Evolutionary conservation across 2,113 vertebrate genomes (phyloP).

Genomic region (Lanius collurio): DNA sequence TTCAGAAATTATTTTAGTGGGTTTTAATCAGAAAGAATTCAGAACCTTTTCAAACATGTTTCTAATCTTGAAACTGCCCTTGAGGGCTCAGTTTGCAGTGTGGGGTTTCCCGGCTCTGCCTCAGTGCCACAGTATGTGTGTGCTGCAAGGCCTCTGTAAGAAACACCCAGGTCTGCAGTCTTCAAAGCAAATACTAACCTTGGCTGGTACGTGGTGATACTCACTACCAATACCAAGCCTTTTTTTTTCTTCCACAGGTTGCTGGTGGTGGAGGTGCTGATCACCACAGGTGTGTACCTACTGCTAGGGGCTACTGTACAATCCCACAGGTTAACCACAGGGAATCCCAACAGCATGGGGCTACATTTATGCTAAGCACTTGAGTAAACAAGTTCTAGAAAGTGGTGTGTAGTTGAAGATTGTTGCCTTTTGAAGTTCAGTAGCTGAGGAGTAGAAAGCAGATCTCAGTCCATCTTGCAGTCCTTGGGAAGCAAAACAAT

Average conservation of each 20-base stretch:
- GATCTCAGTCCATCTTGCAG: background rate
- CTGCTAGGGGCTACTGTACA: constrained; percentile 64
- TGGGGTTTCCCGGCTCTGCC: background rate
- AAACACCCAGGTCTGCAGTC: background rate
- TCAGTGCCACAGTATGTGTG: fast-evolving
- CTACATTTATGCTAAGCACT: background rate
- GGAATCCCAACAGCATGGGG: background rate
- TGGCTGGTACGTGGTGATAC: constrained; percentile 83
- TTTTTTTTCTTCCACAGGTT: constrained; percentile 87
- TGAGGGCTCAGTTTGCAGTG: background rate
- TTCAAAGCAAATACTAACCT: constrained; percentile 72
- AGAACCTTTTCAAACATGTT: background rate
- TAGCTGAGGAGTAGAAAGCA: background rate
- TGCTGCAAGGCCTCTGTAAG: background rate
- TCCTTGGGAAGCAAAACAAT: background rate
- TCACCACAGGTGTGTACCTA: constrained; percentile 85
- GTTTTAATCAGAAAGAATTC: background rate
- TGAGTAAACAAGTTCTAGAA: background rate
- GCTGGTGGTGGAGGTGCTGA: constrained; percentile 85
- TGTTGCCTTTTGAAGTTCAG: background rate
- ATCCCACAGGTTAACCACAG: constrained; percentile 45
- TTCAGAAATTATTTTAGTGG: background rate
- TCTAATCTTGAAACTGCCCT: background rate
- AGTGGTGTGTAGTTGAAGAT: background rate
- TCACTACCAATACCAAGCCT: constrained; percentile 87